phyloP scores from a whole-genome alignment of 2,888 invertebrate species.

The Eilema griseolum region DNA sequence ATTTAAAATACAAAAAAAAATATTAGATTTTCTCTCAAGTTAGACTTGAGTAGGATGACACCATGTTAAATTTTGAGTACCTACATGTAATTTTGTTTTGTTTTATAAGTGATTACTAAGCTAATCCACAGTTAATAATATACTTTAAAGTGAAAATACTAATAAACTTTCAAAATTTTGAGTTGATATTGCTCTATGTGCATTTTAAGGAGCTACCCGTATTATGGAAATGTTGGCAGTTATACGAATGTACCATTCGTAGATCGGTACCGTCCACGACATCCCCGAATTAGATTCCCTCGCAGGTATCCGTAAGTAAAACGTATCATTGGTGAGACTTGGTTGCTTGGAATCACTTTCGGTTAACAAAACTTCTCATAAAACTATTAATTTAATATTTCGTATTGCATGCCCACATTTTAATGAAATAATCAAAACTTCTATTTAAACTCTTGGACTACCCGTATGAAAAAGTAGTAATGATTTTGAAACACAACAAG shows the following conservation, averaged over 20 bases:
- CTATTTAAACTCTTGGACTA: no score
- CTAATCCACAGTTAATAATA: background rate
- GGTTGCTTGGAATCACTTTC: background rate
- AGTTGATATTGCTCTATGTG: slow-evolving; percentile 4
- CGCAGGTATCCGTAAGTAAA: slow-evolving; percentile 10
- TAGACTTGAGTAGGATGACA: no score
- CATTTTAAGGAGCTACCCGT: slow-evolving; percentile 19
- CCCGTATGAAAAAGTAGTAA: no score
- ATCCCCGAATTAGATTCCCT: slow-evolving; percentile 6
- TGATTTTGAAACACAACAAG: no score
- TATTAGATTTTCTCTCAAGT: background rate
- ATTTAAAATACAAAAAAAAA: background rate
- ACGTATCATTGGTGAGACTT: background rate
- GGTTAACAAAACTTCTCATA: background rate
- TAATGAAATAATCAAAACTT: background rate
- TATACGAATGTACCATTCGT: background rate
- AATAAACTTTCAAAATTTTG: background rate
- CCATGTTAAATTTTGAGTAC: no score
- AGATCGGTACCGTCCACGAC: slow-evolving; percentile 4
- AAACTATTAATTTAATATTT: background rate
- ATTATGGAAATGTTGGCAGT: slow-evolving; percentile 8
- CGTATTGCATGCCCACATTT: background rate
- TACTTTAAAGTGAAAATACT: background rate
- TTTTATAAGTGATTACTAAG: no score
- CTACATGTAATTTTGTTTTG: background rate